Evolutionary conservation across 2,888 invertebrate species (phyloP).

Genomic region (Nomada lathburiana): DNA sequence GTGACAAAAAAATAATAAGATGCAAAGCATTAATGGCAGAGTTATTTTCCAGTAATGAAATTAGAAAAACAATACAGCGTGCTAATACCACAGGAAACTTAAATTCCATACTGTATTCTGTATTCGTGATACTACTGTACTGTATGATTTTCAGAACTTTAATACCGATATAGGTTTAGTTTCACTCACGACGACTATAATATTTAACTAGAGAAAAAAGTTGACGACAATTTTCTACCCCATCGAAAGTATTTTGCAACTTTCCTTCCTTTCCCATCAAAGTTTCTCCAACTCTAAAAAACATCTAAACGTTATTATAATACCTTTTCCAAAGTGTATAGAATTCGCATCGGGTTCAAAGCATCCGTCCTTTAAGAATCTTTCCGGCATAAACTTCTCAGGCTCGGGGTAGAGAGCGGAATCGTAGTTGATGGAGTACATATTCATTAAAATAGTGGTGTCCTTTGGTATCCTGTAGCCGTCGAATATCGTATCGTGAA

Average conservation of each 20-base stretch:
- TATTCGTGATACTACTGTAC: not conserved
- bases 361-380: conserved; percentile 85
- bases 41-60: not conserved
- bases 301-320: not conserved
- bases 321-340: conserved; percentile 84
- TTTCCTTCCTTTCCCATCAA: not conserved
- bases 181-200: not conserved
- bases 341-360: conserved; percentile 74
- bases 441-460: conserved; percentile 85
- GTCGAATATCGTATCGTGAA: conserved; percentile 85
- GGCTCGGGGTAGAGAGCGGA: conserved; percentile 87
- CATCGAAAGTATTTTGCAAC: not conserved
- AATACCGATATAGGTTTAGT: not conserved
- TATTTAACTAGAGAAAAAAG: conserved; percentile 10
- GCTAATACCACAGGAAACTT: not conserved
- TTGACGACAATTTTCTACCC: not conserved
- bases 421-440: conserved; percentile 87
- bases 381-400: conserved; percentile 87
- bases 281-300: too few relatives aligned
- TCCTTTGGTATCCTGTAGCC: conserved; percentile 87
- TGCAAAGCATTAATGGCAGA: too few relatives aligned
- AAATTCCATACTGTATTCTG: not conserved
- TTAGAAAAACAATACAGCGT: not conserved
- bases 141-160: not conserved
- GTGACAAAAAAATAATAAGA: conserved; percentile 69